Percentiles rank a stretch among this genome's conserved stretches.
These are phyloP conservation scores for Gila robusta DNA, from an alignment of 2,797 vertebrate species.

Conservation along the genomic window DNA sequence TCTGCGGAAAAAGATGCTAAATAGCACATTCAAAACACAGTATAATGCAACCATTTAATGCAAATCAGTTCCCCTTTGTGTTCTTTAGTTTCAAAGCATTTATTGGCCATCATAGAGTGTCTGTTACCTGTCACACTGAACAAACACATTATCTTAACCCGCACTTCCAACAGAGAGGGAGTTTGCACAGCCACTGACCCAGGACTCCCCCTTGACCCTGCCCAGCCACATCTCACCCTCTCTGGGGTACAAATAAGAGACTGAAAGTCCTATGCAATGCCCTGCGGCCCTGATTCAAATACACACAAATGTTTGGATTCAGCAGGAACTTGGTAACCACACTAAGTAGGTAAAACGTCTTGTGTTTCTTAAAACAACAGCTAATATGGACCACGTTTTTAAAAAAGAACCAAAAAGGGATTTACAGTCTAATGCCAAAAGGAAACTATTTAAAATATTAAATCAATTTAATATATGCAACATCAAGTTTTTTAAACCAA, in stretches of 20 bases:
- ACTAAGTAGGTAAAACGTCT: neutral
- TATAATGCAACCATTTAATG: neutral
- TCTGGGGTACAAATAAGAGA: conserved; percentile 52
- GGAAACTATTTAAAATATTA: neutral
- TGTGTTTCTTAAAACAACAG: conserved; percentile 14
- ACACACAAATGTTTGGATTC: neutral
- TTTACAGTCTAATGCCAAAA: neutral
- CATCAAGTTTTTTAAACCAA: neutral
- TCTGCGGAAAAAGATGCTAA: neutral
- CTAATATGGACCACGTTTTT: neutral
- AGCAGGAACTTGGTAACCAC: conserved; percentile 5
- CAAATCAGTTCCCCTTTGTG: conserved; percentile 5
- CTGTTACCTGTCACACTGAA: conserved; percentile 67
- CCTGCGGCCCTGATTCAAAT: neutral
- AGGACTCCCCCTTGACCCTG: conserved; percentile 88
- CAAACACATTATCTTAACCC: conserved; percentile 84
- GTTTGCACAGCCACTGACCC: conserved; percentile 86
- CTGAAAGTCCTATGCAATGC: conserved; percentile 44
- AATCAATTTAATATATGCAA: neutral
- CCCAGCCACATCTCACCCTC: conserved; percentile 65
- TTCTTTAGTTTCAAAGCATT: conserved; percentile 15
- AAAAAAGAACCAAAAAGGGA: neutral
- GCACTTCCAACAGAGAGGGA: conserved; percentile 74
- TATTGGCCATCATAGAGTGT: conserved; percentile 48
- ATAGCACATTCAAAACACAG: neutral